Evolutionary conservation across 1,140 invertebrate genomes (phyloP).

Genomic region (Habropoda laboriosa): DNA sequence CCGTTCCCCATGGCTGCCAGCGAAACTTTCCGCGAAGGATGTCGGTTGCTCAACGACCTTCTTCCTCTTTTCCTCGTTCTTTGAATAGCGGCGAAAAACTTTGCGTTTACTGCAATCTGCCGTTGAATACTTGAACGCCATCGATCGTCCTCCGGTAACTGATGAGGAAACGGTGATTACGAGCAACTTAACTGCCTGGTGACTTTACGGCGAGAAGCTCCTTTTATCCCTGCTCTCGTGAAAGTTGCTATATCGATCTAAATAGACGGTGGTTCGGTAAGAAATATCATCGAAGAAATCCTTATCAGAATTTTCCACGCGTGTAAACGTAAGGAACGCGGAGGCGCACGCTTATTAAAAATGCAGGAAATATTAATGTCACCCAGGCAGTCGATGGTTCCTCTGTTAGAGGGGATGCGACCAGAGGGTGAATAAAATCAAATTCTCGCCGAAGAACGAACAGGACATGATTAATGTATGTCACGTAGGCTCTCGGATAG

Average conservation of each 20-base stretch:
- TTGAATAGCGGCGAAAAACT: too few species aligned
- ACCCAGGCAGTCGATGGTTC: slow-evolving; percentile 4
- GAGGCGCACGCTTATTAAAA: slow-evolving; percentile 3
- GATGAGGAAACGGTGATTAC: neutral
- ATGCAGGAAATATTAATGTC: slow-evolving; percentile 53
- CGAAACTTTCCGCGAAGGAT: too few species aligned
- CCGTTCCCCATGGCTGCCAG: too few species aligned
- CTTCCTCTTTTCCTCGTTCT: too few species aligned
- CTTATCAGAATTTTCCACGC: neutral
- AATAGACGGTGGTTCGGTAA: neutral
- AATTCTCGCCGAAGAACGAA: slow-evolving; percentile 62
- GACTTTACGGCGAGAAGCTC: too few species aligned
- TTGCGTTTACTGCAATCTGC: neutral
- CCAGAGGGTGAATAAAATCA: slow-evolving; percentile 64
- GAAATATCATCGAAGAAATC: neutral
- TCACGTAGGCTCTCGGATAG: slow-evolving; percentile 55
- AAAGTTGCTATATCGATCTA: neutral
- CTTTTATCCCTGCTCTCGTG: too few species aligned
- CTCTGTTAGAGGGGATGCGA: neutral
- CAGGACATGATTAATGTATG: slow-evolving; percentile 64
- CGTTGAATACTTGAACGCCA: too few species aligned
- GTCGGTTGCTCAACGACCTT: too few species aligned
- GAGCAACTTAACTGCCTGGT: neutral
- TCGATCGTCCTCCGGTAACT: neutral
- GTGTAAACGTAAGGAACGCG: neutral